Evolutionary conservation across 2,888 invertebrate genomes (phyloP).

Genomic region (Archips xylosteana): DNA sequence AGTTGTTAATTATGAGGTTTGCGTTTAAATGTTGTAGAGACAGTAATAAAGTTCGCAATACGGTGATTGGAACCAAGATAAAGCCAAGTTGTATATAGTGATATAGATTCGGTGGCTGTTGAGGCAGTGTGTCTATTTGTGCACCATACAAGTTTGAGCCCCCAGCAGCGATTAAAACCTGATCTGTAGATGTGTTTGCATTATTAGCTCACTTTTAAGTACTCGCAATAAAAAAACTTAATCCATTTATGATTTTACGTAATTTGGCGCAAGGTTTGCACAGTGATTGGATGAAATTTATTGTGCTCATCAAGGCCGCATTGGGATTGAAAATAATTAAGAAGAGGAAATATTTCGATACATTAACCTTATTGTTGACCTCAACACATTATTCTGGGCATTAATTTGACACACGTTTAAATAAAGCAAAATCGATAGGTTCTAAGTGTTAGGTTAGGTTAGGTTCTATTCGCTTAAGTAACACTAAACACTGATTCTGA

Average conservation of each 20-base stretch:
- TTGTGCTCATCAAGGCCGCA: conserved; percentile 67
- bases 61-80: conserved; percentile 52
- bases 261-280: conserved; percentile 73
- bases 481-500: conserved; percentile 1
- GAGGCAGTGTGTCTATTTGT: conserved; percentile 19
- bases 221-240: conserved; percentile 60
- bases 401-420: neutral
- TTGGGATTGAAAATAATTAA: conserved; percentile 30
- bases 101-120: conserved; percentile 43
- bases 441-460: neutral
- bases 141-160: conserved; percentile 26
- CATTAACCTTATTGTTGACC: conserved; percentile 22
- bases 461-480: neutral
- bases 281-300: conserved; percentile 65
- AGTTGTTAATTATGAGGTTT: conserved; percentile 39
- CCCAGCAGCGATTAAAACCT: conserved; percentile 55
- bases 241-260: conserved; percentile 65
- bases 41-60: conserved; percentile 50
- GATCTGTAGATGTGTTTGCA: conserved; percentile 63
- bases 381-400: neutral
- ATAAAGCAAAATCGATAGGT: neutral
- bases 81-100: conserved; percentile 47
- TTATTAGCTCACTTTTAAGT: conserved; percentile 66
- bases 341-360: conserved; percentile 31
- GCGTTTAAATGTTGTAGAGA: conserved; percentile 42